A percentile compares a stretch with the other conserved stretches of the same genome.
phyloP scores from a whole-genome alignment of 2,888 invertebrate genomes.

The Nephrocerus scutellatus region DNA sequence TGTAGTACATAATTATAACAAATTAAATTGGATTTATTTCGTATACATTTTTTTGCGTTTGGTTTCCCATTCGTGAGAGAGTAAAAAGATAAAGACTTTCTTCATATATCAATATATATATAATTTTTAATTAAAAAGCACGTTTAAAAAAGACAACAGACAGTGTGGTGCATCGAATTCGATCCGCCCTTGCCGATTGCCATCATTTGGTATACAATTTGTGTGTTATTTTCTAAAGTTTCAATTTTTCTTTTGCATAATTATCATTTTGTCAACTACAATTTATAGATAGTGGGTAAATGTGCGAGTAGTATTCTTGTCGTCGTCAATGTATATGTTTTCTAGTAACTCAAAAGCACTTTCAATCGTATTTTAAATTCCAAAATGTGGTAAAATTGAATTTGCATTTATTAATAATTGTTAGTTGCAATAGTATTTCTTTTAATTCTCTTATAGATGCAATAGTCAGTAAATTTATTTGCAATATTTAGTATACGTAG shows the following conservation, averaged over 20 bases:
- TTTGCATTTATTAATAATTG: slow-evolving; percentile 19
- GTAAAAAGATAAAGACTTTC: not conserved
- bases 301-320: too few species aligned
- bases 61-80: slow-evolving; percentile 4
- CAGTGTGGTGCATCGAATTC: too few species aligned
- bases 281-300: too few species aligned
- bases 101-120: slow-evolving; percentile 5
- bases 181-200: too few species aligned
- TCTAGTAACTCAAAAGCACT: not conserved
- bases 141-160: too few species aligned
- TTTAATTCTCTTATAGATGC: slow-evolving; percentile 9
- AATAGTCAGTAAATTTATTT: slow-evolving; percentile 20
- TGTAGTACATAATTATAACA: too few species aligned
- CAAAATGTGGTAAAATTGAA: slow-evolving; percentile 12
- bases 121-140: slow-evolving; percentile 3
- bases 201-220: too few species aligned
- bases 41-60: slow-evolving; percentile 25
- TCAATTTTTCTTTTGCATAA: too few species aligned
- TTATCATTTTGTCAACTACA: too few species aligned
- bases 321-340: slow-evolving; percentile 1
- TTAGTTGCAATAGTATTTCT: slow-evolving; percentile 10
- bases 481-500: slow-evolving; percentile 16
- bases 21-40: slow-evolving; percentile 24
- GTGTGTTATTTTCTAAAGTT: too few species aligned
- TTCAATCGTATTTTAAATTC: slow-evolving; percentile 16